phyloP scores from a whole-genome alignment of 2,113 vertebrate genomes.

The Penelope pileata region DNA sequence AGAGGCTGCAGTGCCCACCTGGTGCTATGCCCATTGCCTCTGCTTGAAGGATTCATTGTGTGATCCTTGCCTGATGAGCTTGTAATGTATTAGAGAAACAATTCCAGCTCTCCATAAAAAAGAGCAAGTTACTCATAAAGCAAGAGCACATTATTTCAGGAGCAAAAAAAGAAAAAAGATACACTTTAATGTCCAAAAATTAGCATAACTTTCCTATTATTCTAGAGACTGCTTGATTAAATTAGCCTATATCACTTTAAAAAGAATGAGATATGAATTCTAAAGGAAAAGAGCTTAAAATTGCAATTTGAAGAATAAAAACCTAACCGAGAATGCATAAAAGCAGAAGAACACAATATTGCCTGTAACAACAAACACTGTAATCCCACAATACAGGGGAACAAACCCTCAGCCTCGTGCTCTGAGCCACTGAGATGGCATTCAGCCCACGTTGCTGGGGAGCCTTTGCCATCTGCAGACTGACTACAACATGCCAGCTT shows the following conservation, averaged over 20 bases:
- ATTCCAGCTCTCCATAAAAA: not conserved
- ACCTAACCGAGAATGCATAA: not conserved
- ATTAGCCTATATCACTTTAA: slow-evolving; percentile 40
- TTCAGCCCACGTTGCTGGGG: not conserved
- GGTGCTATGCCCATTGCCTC: not conserved
- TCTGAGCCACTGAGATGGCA: accelerated
- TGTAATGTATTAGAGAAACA: slow-evolving; percentile 25
- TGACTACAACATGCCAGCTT: not conserved
- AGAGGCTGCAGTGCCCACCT: not conserved
- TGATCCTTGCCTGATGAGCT: slow-evolving; percentile 1
- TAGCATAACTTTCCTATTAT: slow-evolving; percentile 59
- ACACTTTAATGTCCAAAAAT: slow-evolving; percentile 46
- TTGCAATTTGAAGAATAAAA: not conserved
- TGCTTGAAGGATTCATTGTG: not conserved
- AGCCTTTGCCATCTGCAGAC: not conserved
- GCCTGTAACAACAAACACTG: not conserved
- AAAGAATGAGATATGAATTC: slow-evolving; percentile 10
- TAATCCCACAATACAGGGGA: not conserved
- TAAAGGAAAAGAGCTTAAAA: not conserved
- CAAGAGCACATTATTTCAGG: not conserved
- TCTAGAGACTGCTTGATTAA: slow-evolving; percentile 45
- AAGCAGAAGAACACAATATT: not conserved
- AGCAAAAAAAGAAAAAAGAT: not conserved
- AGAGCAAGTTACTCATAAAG: not conserved
- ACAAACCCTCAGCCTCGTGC: not conserved